phyloP scores from a whole-genome alignment of 2,797 vertebrate species.

The Ceyx erithaca region DNA sequence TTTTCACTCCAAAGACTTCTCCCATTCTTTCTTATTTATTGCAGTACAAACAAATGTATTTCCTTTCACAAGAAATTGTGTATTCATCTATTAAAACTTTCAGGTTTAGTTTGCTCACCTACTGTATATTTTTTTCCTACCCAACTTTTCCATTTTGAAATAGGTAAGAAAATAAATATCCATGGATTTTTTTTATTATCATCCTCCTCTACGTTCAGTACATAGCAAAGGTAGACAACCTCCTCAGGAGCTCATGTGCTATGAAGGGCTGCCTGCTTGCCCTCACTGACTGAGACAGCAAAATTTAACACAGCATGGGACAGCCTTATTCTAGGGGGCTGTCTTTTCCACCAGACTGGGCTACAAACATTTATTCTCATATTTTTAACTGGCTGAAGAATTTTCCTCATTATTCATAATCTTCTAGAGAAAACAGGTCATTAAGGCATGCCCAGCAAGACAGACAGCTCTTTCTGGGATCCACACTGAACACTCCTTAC shows the following conservation, averaged over 20 bases:
- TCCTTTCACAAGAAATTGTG: not conserved
- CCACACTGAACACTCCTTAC: not conserved
- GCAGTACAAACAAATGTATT: not conserved
- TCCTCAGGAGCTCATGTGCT: fast-evolving
- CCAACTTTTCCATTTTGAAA: not conserved
- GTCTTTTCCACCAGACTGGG: not conserved
- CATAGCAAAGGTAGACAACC: fast-evolving
- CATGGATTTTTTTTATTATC: not conserved
- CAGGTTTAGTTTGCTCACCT: not conserved
- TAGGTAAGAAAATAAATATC: not conserved
- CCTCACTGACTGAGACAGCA: not conserved
- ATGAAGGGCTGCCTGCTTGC: not conserved
- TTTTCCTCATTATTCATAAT: not conserved
- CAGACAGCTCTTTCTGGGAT: not conserved
- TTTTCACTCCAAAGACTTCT: not conserved
- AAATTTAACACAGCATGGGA: not conserved
- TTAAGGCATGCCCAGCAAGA: not conserved
- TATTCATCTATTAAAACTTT: not conserved
- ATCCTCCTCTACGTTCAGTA: not conserved
- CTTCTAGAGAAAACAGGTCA: not conserved
- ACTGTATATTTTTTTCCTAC: not conserved
- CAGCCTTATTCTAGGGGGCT: not conserved
- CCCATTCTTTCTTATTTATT: not conserved
- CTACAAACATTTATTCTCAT: not conserved
- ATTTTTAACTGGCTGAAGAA: not conserved